phyloP scores from a whole-genome alignment of 2,797 vertebrate species.

The Acropternis orthonyx region DNA sequence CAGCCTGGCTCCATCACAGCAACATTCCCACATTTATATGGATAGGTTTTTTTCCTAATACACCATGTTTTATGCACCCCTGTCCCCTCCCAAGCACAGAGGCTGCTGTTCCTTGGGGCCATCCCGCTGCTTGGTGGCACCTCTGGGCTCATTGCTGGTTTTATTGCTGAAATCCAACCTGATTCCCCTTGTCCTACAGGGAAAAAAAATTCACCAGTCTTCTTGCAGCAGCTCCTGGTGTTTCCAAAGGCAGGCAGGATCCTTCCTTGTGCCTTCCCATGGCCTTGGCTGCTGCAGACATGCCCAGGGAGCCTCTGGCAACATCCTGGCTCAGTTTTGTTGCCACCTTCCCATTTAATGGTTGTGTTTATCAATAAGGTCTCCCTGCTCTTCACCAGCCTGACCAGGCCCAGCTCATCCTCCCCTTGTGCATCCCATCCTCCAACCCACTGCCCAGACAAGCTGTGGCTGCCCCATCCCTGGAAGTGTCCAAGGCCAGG shows the following conservation, averaged over 20 bases:
- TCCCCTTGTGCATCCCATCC: background rate
- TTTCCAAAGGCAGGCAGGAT: background rate
- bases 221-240: background rate
- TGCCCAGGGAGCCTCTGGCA: background rate
- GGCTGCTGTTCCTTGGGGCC: background rate
- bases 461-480: background rate
- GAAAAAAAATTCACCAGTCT: background rate
- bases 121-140: no score
- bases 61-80: accelerated
- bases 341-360: background rate
- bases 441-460: background rate
- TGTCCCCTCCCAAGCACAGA: background rate
- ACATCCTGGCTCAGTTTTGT: background rate
- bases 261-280: background rate
- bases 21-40: accelerated
- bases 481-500: background rate
- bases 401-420: background rate
- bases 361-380: background rate
- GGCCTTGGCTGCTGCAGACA: accelerated
- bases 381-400: background rate
- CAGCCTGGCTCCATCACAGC: background rate
- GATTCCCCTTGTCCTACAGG: accelerated
- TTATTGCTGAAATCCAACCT: background rate
- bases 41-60: background rate
- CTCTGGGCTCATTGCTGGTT: background rate